These are phyloP conservation scores for Cremastinae sp. DNA, from an alignment of 2,888 invertebrate genomes.

Conservation along the genomic window DNA sequence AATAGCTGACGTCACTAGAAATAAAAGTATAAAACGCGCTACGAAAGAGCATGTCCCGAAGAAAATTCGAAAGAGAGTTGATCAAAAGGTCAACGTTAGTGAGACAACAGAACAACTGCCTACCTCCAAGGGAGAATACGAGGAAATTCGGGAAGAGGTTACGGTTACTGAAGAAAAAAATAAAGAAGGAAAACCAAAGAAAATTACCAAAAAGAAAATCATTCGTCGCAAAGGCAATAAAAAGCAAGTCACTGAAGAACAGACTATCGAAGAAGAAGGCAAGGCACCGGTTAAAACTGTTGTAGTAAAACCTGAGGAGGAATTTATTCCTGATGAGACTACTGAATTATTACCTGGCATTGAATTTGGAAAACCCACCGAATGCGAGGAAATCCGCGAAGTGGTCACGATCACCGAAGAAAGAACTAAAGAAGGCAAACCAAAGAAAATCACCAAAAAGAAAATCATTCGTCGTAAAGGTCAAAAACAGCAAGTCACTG, in stretches of 20 bases:
- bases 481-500: constrained; percentile 75
- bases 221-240: constrained; percentile 75
- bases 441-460: constrained; percentile 70
- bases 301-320: constrained; percentile 70
- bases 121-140: constrained; percentile 67
- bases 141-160: constrained; percentile 66
- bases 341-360: constrained; percentile 25
- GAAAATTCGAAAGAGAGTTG: constrained; percentile 69
- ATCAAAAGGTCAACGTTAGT: constrained; percentile 26
- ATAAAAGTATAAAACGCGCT: constrained; percentile 64
- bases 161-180: constrained; percentile 69
- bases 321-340: constrained; percentile 46
- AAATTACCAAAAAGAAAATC: constrained; percentile 74
- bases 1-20: constrained; percentile 41
- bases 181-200: constrained; percentile 76
- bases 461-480: constrained; percentile 71
- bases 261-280: constrained; percentile 78
- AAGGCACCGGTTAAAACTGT: constrained; percentile 77
- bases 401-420: constrained; percentile 73
- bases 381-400: constrained; percentile 67
- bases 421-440: constrained; percentile 76
- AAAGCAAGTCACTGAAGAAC: constrained; percentile 80
- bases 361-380: constrained; percentile 55
- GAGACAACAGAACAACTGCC: constrained; percentile 66
- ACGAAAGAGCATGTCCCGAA: constrained; percentile 78